Conservation (phyloP, 2,888 invertebrate genomes). For the Dioctria rufipes region DNA sequence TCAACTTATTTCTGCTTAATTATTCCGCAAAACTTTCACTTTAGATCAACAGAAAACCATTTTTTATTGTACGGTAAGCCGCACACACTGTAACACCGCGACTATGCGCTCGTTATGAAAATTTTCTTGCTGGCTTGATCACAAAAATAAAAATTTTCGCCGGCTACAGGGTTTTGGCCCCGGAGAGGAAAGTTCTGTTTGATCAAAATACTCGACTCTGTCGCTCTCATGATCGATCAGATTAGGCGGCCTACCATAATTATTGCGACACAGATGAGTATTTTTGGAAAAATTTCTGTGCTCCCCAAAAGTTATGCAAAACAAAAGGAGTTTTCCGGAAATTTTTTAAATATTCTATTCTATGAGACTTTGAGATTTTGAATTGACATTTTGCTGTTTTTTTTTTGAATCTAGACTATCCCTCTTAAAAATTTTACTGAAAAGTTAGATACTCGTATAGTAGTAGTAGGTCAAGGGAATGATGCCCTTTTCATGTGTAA, state of each 20-base stretch:
- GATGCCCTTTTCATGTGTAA: no score
- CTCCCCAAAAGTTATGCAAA: not conserved
- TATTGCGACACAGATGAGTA: conserved; percentile 28
- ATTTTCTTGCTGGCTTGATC: conserved; percentile 52
- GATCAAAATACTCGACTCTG: conserved; percentile 45
- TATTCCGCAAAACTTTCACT: conserved; percentile 34
- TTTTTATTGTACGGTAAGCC: conserved; percentile 53
- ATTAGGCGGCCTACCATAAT: conserved; percentile 11
- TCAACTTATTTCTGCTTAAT: conserved; percentile 15
- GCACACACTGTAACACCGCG: conserved; percentile 53
- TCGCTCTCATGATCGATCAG: conserved; percentile 34
- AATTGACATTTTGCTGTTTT: no score
- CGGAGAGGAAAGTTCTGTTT: conserved; percentile 21
- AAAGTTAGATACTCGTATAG: no score
- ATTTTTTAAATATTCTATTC: not conserved
- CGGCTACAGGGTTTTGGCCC: conserved; percentile 42
- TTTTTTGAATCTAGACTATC: no score
- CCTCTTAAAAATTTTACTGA: no score
- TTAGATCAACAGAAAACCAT: conserved; percentile 55
- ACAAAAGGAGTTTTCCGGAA: conserved; percentile 24
- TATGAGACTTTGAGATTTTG: not conserved
- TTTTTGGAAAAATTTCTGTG: conserved; percentile 51
- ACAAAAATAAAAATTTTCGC: conserved; percentile 57
- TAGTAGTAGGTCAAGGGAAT: no score
- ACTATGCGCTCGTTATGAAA: conserved; percentile 54